A percentile compares a stretch with the other conserved stretches of the same genome.
phyloP scores from a whole-genome alignment of 2,113 vertebrate species.

The Dipodomys ordii region DNA sequence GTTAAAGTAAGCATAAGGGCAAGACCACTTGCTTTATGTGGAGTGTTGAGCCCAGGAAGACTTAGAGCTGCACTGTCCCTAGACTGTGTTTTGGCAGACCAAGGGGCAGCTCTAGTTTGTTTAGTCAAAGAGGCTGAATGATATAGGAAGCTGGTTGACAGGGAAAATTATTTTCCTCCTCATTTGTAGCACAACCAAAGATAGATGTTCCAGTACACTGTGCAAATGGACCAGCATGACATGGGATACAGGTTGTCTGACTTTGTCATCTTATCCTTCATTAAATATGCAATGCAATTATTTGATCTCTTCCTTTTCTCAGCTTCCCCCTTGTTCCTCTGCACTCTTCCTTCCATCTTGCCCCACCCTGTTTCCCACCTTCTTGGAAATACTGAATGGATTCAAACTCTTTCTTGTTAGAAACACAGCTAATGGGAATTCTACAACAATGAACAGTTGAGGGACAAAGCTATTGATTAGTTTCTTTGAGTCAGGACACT shows the following conservation, averaged over 20 bases:
- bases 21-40: accelerated
- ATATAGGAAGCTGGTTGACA: background rate
- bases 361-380: background rate
- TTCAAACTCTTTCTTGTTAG: constrained; percentile 42
- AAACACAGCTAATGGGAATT: background rate
- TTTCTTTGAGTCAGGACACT: background rate
- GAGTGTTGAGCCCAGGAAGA: background rate
- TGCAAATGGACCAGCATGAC: constrained; percentile 71
- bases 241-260: constrained; percentile 73
- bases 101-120: background rate
- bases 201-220: background rate
- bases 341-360: background rate
- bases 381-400: constrained; percentile 39
- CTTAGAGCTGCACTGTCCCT: background rate
- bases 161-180: constrained; percentile 26
- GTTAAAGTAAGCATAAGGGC: background rate
- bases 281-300: constrained; percentile 86
- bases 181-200: constrained; percentile 9
- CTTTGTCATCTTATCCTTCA: constrained; percentile 85
- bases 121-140: background rate
- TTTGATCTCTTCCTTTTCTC: constrained; percentile 84
- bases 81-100: background rate
- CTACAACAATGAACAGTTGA: background rate
- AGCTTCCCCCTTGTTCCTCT: background rate
- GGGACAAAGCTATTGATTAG: background rate